These are phyloP conservation scores for Mactra quadrangularis DNA, from an alignment of 1,140 invertebrate genomes.

Conservation along the genomic window DNA sequence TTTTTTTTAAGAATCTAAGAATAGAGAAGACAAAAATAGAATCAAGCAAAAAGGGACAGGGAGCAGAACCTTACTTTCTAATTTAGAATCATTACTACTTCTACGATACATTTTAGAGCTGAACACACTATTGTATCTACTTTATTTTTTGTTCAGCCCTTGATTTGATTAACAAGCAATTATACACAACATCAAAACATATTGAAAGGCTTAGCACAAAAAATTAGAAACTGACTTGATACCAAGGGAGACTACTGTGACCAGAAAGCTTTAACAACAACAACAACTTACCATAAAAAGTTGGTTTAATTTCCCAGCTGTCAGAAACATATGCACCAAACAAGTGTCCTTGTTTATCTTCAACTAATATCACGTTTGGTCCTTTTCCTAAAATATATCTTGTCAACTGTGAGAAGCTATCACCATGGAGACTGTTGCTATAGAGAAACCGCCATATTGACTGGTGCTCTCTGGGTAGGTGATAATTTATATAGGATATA, in stretches of 20 bases:
- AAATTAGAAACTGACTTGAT: no score
- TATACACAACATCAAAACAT: no score
- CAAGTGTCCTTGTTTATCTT: conserved; percentile 91
- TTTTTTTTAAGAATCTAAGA: no score
- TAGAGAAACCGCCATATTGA: conserved; percentile 82
- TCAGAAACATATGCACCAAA: conserved; percentile 94
- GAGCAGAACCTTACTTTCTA: no score
- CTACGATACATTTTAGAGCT: neutral
- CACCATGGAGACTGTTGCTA: conserved; percentile 78
- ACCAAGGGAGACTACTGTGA: no score
- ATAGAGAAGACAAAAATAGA: no score
- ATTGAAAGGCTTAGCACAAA: neutral
- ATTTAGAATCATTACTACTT: no score
- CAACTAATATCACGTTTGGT: conserved; percentile 79
- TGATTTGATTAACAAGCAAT: neutral
- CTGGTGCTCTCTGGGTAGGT: conserved; percentile 74
- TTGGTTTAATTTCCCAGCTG: conserved; percentile 89
- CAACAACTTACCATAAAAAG: conserved; percentile 87
- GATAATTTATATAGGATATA: conserved; percentile 78
- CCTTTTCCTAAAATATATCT: conserved; percentile 76
- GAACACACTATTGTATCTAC: neutral
- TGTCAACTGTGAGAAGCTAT: conserved; percentile 82
- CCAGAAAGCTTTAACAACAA: no score
- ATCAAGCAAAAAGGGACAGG: no score
- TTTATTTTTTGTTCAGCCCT: neutral